A percentile compares a stretch with the other conserved stretches of the same genome.
Evolutionary conservation across 2,888 invertebrate genomes (phyloP).

Genomic region (Saturnia japonica): DNA sequence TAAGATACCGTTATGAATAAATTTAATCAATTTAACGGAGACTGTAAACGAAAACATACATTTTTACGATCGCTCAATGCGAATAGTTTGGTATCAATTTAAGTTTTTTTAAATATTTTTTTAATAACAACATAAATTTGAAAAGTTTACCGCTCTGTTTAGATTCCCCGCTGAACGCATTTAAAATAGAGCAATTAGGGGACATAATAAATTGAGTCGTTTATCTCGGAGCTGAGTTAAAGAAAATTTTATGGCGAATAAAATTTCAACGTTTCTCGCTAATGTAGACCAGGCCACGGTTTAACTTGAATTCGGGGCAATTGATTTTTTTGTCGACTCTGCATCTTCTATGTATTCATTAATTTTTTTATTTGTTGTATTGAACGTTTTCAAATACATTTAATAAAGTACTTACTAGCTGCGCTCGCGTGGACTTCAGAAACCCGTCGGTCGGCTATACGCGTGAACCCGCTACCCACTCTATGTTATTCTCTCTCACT

Average conservation of each 20-base stretch:
- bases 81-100: neutral
- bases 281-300: neutral
- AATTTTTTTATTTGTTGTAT: neutral
- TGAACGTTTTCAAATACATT: neutral
- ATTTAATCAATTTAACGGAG: too few relatives aligned
- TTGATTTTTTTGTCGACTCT: neutral
- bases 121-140: neutral
- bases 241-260: conserved; percentile 9
- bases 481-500: too few relatives aligned
- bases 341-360: neutral
- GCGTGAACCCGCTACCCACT: too few relatives aligned
- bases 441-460: too few relatives aligned
- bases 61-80: too few relatives aligned
- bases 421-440: too few relatives aligned
- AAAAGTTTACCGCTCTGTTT: neutral
- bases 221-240: conserved; percentile 3
- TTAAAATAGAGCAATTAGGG: conserved; percentile 4
- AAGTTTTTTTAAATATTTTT: neutral
- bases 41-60: too few relatives aligned
- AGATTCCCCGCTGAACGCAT: neutral
- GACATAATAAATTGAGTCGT: conserved; percentile 6
- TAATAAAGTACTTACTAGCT: too few relatives aligned
- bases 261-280: conserved; percentile 2
- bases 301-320: neutral
- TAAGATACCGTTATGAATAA: too few relatives aligned